A percentile compares a stretch with the other conserved stretches of the same genome.
phyloP scores from a whole-genome alignment of 2,113 vertebrate species.

The Pionites leucogaster region DNA sequence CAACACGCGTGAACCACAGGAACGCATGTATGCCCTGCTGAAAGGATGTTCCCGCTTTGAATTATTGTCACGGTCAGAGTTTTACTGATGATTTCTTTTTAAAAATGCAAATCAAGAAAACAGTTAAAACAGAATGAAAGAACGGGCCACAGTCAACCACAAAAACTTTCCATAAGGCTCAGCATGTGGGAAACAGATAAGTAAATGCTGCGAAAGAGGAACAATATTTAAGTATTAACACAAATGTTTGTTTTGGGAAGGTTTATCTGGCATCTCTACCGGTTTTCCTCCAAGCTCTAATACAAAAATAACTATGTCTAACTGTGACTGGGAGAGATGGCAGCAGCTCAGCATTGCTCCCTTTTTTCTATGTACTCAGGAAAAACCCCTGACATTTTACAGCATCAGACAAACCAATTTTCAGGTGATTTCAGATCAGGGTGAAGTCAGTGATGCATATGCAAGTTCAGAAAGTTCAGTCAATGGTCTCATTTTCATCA shows the following conservation, averaged over 20 bases:
- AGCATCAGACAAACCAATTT: neutral
- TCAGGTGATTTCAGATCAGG: constrained; percentile 18
- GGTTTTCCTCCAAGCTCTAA: constrained; percentile 11
- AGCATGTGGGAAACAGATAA: constrained; percentile 58
- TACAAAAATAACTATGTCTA: constrained; percentile 33
- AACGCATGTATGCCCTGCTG: neutral
- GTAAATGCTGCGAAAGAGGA: constrained; percentile 13
- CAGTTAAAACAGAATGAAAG: neutral
- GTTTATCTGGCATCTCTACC: constrained; percentile 42
- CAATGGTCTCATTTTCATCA: neutral
- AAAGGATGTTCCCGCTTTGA: neutral
- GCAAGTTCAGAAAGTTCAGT: neutral
- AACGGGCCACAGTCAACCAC: constrained; percentile 13
- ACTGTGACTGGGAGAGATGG: constrained; percentile 18
- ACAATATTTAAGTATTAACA: constrained; percentile 67
- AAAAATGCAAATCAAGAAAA: neutral
- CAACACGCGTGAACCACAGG: accelerated
- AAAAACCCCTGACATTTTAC: neutral
- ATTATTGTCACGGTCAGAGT: neutral
- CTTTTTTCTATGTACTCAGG: neutral
- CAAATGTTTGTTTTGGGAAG: constrained; percentile 44
- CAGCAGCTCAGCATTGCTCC: constrained; percentile 17
- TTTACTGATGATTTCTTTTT: neutral
- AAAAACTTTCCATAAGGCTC: constrained; percentile 51
- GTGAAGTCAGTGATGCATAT: neutral